Conservation (phyloP, 2,113 vertebrate genomes). For the Microtus oregoni region DNA sequence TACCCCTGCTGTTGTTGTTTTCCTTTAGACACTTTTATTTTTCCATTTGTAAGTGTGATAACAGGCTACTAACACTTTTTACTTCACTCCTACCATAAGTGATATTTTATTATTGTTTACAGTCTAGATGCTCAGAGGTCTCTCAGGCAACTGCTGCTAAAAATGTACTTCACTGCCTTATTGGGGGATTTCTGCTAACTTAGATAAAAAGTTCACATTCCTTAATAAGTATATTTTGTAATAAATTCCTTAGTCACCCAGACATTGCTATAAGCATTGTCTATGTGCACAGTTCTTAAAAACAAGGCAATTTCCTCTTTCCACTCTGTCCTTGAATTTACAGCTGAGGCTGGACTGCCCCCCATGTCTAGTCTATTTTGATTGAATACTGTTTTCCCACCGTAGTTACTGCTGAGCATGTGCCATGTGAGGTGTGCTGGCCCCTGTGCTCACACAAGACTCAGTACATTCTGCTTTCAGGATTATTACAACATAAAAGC, state of each 20-base stretch:
- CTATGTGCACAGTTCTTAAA: not conserved
- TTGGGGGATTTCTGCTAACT: not conserved
- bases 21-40: not conserved
- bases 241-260: not conserved
- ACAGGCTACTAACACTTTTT: too few species aligned
- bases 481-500: not conserved
- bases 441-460: not conserved
- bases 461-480: not conserved
- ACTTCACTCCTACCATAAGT: not conserved
- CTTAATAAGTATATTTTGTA: not conserved
- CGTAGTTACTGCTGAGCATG: not conserved
- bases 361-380: not conserved
- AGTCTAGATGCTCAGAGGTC: not conserved
- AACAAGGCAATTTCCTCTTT: too few species aligned
- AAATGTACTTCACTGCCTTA: not conserved
- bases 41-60: not conserved
- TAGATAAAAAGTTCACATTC: not conserved
- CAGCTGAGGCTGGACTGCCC: not conserved
- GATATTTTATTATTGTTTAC: not conserved
- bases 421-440: fast-evolving
- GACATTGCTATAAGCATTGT: not conserved
- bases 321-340: not conserved
- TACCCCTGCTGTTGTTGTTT: not conserved
- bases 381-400: not conserved
- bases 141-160: not conserved